These are phyloP conservation scores for Sympetrum striolatum DNA, from an alignment of 2,888 invertebrate genomes.

Conservation along the genomic window DNA sequence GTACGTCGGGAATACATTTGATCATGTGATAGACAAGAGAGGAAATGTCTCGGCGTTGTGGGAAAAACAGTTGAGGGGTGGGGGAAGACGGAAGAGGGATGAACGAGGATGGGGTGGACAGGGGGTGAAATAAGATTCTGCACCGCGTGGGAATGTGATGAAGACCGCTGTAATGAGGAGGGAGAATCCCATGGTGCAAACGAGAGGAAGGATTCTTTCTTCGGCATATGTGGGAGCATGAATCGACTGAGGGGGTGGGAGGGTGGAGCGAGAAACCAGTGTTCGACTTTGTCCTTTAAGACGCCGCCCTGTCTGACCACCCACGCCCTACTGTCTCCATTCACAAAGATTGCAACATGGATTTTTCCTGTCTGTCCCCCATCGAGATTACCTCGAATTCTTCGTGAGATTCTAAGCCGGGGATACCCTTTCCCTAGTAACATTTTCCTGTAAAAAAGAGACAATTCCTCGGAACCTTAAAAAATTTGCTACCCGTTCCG, in stretches of 20 bases:
- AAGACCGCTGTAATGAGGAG: not conserved
- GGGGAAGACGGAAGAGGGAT: not conserved
- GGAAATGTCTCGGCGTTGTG: not conserved
- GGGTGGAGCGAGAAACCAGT: not conserved
- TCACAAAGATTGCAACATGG: not conserved
- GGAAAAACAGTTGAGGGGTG: not conserved
- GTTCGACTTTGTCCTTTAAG: not conserved
- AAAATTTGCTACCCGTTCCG: too few species aligned
- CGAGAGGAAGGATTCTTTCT: not conserved
- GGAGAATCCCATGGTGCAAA: not conserved
- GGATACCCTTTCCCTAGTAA: too few species aligned
- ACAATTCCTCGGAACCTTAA: too few species aligned
- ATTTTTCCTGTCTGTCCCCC: too few species aligned
- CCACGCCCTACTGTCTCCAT: not conserved
- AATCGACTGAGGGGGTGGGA: not conserved
- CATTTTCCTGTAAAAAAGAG: too few species aligned
- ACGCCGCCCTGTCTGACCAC: not conserved
- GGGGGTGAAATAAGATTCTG: not conserved
- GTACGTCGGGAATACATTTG: not conserved
- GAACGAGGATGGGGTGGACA: not conserved
- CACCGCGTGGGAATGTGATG: not conserved
- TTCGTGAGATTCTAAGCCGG: too few species aligned
- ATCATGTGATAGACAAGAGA: not conserved
- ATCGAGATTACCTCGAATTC: too few species aligned
- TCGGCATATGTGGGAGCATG: not conserved